Evolutionary conservation across 2,797 vertebrate genomes (phyloP), one percentile per base, ranked within the genome.

Genomic region (Hozukius guyotensis): DNA sequence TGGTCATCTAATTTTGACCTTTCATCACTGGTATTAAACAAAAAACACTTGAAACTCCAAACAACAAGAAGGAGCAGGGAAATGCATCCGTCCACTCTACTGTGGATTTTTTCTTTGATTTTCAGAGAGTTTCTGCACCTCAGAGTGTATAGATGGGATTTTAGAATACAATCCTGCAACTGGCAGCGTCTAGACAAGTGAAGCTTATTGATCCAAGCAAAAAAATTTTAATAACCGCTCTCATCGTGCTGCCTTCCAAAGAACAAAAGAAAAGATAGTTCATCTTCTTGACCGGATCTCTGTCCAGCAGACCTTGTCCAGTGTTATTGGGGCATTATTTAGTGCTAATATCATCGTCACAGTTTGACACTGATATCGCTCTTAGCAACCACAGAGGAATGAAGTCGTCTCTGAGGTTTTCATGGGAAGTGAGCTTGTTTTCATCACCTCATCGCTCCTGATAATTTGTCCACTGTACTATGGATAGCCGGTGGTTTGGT

Each of bases 171-270:
- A 25, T 56, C 27, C 32, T 18, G 24, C 77, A 61, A 34, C 60
- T 68, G 3, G 8, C 38, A 2, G 20, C 20, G n/a, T 72, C 64
- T 72, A 80, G 77, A 70, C 69, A 38, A 68, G 62, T 65, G 63
- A 81, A 64, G 53, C 27, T 16, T 68, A 80, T 81, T 76, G 83
- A 88, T 84, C 81, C 66, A 34, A 74, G 57, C 20, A 64, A 83
- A 75, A 31, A 31, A 42, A 77, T 32, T 71, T 57, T 76, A 78
- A 86, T 77, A 75, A 75, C 75, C 2, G 1, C 38, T 70, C 62
- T 85, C 77, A 70, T 78, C 22, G 22, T 8, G 52, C 53, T 49
- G 38, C 60, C 63, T 57, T 57, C 65, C 24, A n/a, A 13, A 52
- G 34, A 80, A 73, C 59, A 53, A 65, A 60, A 14, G 59, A 77